Conservation (phyloP, 2,797 vertebrate genomes). For the Bovichtus variegatus region DNA sequence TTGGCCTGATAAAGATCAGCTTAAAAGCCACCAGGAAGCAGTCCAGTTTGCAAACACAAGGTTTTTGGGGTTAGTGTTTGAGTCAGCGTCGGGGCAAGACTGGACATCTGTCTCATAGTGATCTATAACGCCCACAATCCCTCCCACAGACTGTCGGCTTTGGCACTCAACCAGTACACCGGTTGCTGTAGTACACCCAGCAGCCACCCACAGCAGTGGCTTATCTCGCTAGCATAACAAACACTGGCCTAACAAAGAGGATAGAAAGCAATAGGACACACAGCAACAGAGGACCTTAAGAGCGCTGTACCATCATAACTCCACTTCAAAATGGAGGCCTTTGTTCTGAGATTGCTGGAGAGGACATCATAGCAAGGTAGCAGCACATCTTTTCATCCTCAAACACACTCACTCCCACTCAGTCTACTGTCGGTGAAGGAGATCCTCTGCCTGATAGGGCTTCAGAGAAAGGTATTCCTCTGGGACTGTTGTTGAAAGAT, state of each 20-base stretch:
- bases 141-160: constrained; percentile 78
- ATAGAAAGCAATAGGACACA: constrained; percentile 69
- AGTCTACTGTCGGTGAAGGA: constrained; percentile 74
- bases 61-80: constrained; percentile 61
- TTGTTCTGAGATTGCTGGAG: constrained; percentile 77
- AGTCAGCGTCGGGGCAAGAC: constrained; percentile 72
- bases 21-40: constrained; percentile 64
- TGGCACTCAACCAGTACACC: constrained; percentile 67
- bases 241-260: constrained; percentile 65
- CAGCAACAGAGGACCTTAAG: constrained; percentile 64
- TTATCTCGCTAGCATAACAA: constrained; percentile 79
- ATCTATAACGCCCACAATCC: constrained; percentile 75
- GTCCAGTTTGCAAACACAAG: constrained; percentile 70
- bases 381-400: constrained; percentile 78
- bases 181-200: constrained; percentile 69
- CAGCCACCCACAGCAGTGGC: constrained; percentile 74
- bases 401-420: constrained; percentile 70
- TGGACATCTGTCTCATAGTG: constrained; percentile 79
- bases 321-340: constrained; percentile 77
- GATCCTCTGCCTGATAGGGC: constrained; percentile 84
- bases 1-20: constrained; percentile 67
- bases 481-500: constrained; percentile 80
- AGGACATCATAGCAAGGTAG: constrained; percentile 75
- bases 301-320: constrained; percentile 69
- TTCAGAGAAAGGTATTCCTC: constrained; percentile 83